phyloP scores from a whole-genome alignment of 2,797 vertebrate genomes.

The Chloroceryle amazona region DNA sequence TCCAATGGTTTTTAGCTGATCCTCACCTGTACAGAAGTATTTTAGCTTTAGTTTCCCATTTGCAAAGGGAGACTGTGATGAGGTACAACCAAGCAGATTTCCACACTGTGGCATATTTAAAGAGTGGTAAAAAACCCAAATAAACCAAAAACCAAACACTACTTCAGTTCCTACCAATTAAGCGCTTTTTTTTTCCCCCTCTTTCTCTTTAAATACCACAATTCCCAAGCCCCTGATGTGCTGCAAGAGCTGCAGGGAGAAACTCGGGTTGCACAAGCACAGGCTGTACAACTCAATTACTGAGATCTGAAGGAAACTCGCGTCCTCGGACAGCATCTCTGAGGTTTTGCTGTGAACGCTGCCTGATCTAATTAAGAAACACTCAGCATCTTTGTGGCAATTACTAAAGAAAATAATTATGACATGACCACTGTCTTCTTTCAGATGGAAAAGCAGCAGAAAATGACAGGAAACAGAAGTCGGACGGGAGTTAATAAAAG shows the following conservation, averaged over 20 bases:
- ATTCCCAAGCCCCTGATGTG: background rate
- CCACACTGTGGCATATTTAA: rapidly evolving
- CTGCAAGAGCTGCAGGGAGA: background rate
- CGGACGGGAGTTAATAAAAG: background rate
- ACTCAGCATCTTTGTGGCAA: slow-evolving; percentile 32
- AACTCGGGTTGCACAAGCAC: background rate
- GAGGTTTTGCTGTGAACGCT: background rate
- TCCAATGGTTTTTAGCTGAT: background rate
- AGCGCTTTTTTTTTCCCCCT: background rate
- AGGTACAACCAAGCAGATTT: background rate
- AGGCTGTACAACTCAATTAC: slow-evolving; percentile 35
- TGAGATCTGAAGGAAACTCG: slow-evolving; percentile 3
- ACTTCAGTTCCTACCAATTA: background rate
- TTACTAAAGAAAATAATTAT: slow-evolving; percentile 66
- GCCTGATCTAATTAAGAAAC: slow-evolving; percentile 65
- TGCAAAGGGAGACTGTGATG: background rate
- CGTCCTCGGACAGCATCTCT: slow-evolving; percentile 5
- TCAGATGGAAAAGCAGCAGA: slow-evolving; percentile 48
- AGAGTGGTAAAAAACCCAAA: background rate
- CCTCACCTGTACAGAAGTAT: background rate
- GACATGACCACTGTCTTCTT: slow-evolving; percentile 46
- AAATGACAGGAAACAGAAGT: slow-evolving; percentile 57
- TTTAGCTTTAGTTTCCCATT: background rate
- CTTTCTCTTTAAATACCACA: background rate
- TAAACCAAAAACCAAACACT: background rate